Evolutionary conservation across 2,888 invertebrate genomes (phyloP).

Genomic region (Ophonus ardosiacus): DNA sequence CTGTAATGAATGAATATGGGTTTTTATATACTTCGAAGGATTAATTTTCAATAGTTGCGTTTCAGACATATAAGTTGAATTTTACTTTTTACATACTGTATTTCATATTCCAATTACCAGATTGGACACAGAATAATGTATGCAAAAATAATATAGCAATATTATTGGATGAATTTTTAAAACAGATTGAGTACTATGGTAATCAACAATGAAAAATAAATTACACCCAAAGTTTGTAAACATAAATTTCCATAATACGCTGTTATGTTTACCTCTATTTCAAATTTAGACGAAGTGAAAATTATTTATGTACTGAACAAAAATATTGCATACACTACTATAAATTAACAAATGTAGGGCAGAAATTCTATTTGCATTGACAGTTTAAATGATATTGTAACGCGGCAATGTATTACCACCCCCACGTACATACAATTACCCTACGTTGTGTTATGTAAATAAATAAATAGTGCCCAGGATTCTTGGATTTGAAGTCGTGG

Average conservation of each 20-base stretch:
- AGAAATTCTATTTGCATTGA: too few relatives aligned
- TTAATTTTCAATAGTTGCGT: constrained; percentile 18
- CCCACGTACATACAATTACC: too few relatives aligned
- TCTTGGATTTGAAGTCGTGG: too few relatives aligned
- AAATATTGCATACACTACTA: too few relatives aligned
- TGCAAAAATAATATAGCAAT: not conserved
- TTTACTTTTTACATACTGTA: not conserved
- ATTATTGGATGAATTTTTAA: not conserved
- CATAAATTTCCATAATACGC: not conserved
- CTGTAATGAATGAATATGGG: constrained; percentile 17
- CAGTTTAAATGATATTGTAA: too few relatives aligned
- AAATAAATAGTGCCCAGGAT: too few relatives aligned
- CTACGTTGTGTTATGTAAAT: too few relatives aligned
- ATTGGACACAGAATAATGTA: not conserved
- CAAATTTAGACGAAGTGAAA: too few relatives aligned
- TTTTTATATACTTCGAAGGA: not conserved
- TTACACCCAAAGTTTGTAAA: not conserved
- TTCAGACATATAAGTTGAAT: not conserved
- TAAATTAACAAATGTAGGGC: too few relatives aligned
- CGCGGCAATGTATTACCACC: too few relatives aligned
- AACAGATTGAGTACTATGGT: not conserved
- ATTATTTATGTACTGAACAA: too few relatives aligned
- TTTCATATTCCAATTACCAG: not conserved
- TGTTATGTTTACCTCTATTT: too few relatives aligned
- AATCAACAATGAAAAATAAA: not conserved